Evolutionary conservation across 2,888 invertebrate genomes (phyloP).

Genomic region (Lepidochitona cinerea): DNA sequence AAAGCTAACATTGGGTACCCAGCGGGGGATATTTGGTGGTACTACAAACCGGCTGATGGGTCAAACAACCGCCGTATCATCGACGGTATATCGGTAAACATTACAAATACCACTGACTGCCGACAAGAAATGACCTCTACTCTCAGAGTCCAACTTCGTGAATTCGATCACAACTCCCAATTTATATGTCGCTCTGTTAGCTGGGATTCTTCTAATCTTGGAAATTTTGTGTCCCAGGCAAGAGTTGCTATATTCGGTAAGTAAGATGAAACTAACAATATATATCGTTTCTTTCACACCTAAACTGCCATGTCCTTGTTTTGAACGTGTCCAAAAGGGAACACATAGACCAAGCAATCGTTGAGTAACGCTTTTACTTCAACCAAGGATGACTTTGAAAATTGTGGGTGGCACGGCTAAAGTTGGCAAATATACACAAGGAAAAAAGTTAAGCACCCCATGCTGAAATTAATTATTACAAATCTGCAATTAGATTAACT

Average conservation of each 20-base stretch:
- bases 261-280: too few species aligned
- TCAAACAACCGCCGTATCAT: neutral
- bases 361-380: too few species aligned
- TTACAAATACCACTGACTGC: neutral
- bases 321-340: too few species aligned
- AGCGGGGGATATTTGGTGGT: neutral
- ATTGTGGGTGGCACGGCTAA: too few species aligned
- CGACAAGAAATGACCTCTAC: neutral
- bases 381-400: too few species aligned
- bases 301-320: too few species aligned
- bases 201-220: neutral
- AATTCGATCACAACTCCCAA: neutral
- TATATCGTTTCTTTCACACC: too few species aligned
- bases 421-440: too few species aligned
- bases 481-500: too few species aligned
- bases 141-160: neutral
- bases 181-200: neutral
- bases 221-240: neutral
- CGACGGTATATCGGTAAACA: neutral
- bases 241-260: neutral
- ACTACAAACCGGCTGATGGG: neutral
- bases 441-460: too few species aligned
- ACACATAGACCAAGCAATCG: too few species aligned
- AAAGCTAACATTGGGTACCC: neutral
- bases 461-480: too few species aligned